Evolutionary conservation across 2,888 invertebrate species (phyloP).

Genomic region (Cepaea hortensis): DNA sequence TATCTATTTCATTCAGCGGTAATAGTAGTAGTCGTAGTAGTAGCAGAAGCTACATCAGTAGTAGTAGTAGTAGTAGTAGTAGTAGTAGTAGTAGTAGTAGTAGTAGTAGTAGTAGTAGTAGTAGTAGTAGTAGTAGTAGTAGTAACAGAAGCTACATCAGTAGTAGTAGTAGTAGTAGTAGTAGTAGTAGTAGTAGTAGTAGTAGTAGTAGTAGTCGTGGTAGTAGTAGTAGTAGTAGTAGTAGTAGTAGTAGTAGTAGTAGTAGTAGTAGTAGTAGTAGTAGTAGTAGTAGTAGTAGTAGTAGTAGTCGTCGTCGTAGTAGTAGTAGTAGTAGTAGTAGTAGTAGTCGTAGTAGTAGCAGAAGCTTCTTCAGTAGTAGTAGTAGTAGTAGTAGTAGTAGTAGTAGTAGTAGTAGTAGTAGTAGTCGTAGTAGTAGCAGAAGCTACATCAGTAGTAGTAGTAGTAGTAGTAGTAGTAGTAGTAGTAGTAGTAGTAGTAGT

Average conservation of each 20-base stretch:
- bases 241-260: background rate
- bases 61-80: background rate
- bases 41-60: background rate
- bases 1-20: no score
- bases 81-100: background rate
- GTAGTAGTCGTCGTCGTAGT: background rate
- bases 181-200: background rate
- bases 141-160: background rate
- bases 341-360: no score
- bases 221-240: background rate
- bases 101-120: background rate
- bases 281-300: constrained; percentile 2
- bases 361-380: no score
- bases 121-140: background rate
- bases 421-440: background rate
- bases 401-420: constrained; percentile 7
- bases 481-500: background rate
- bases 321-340: background rate
- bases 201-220: background rate
- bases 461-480: background rate
- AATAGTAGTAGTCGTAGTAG: background rate
- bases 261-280: background rate
- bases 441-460: background rate
- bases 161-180: background rate
- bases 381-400: constrained; percentile 3